These are phyloP conservation scores for Heteromormyrus szaboi DNA, from an alignment of 2,797 vertebrate genomes.

Conservation along the genomic window DNA sequence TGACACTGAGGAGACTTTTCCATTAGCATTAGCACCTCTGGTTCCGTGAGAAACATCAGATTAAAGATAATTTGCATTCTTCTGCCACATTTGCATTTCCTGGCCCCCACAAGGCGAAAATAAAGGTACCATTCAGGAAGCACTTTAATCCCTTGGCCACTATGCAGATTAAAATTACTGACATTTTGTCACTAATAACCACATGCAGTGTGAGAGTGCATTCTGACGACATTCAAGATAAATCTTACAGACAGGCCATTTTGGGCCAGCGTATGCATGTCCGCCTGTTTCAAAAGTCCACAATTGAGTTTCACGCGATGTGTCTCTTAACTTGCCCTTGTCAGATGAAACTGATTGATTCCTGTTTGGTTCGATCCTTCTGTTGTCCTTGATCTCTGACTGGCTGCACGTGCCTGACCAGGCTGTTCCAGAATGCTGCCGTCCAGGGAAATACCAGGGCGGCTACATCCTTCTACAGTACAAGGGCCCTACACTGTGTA, in stretches of 20 bases:
- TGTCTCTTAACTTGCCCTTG: neutral
- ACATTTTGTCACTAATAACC: neutral
- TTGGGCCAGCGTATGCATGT: neutral
- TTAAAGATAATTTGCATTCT: constrained; percentile 5
- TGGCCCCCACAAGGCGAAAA: neutral
- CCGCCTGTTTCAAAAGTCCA: neutral
- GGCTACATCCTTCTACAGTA: neutral
- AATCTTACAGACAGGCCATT: constrained; percentile 16
- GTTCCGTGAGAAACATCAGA: neutral
- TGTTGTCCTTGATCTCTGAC: neutral
- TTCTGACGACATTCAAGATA: constrained; percentile 24
- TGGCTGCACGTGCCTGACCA: too few species aligned
- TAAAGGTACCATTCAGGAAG: neutral
- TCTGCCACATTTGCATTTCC: neutral
- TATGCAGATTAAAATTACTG: neutral
- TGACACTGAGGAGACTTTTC: neutral
- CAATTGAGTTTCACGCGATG: neutral
- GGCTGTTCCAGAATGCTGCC: neutral
- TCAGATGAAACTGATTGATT: constrained; percentile 8
- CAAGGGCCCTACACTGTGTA: neutral
- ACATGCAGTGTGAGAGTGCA: neutral
- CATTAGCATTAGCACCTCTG: too few species aligned
- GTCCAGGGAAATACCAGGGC: neutral
- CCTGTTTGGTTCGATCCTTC: neutral
- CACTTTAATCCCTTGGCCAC: neutral